Evolutionary conservation across 2,113 vertebrate species (phyloP), one percentile per base, ranked within the genome.

Genomic region (Prunella fulvescens): DNA sequence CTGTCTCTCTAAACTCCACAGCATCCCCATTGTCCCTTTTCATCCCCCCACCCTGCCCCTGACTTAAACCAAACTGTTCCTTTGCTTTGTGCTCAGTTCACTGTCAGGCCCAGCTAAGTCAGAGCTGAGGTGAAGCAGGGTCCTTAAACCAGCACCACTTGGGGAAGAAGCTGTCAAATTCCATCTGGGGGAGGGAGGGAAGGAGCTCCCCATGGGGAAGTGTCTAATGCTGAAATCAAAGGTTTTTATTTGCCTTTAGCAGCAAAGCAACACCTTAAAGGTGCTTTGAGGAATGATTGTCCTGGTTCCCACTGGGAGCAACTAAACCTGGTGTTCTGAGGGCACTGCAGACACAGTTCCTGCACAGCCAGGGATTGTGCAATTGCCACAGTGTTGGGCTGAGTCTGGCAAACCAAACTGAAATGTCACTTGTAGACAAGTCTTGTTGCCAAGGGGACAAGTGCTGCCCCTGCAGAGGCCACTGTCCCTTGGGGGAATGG

Each of bases 241-340:
- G 40, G 40, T 23, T 19, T 2, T 37, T 35, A 6, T 47, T 88
- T 72, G 26, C 33, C 8, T 3, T 58, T 17, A 71, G 53, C 57
- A 58, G 35, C 51, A 82, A 82, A 79, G 37, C 57, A 58, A 19
- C 54, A 54, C 35, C 57, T 82, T 70, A 11, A 56, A 71, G 53
- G 19, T 53, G 7, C 13, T 82, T 74, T 66, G 57, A 57, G 71
- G 33, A 70, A 14, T 29, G 10, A 28, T n/a, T 19, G 6, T 53
- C 14, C 29, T 40, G 16, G 35, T 62, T 85, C 37, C 18, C 26
- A 4, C 6, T 42, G 53, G 23, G 57, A 76, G 33, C 23, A 39
- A 2, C 35, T 50, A 56, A 47, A 24, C 22, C 19, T 3, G 1
- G 20, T 64, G 5, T 23, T 37, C 39, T 19, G 1, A 1, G 58